Percentiles rank a stretch among this genome's conserved stretches.
Evolutionary conservation across 2,888 invertebrate genomes (phyloP).

Genomic region (Synergus gifuensis): DNA sequence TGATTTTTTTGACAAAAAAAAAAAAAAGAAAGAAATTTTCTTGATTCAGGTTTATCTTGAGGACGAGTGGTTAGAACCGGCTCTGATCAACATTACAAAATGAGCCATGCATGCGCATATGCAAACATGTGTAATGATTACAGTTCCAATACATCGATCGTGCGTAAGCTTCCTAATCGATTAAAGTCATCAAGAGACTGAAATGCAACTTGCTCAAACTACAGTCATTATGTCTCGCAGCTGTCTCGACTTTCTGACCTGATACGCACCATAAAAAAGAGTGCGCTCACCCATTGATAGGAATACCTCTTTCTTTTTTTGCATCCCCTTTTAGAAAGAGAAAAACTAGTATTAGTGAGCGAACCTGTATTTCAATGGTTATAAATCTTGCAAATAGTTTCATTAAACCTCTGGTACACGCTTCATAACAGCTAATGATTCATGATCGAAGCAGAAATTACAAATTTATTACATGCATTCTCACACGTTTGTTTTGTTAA

Average conservation of each 20-base stretch:
- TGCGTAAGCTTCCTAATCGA: slow-evolving; percentile 37
- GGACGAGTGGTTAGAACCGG: background rate
- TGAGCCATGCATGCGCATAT: slow-evolving; percentile 8
- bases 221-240: slow-evolving; percentile 38
- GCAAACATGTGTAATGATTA: slow-evolving; percentile 36
- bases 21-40: background rate
- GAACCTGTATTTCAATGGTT: slow-evolving; percentile 20
- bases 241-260: slow-evolving; percentile 37
- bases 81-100: slow-evolving; percentile 26
- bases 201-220: slow-evolving; percentile 29
- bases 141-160: slow-evolving; percentile 30
- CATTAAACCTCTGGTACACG: slow-evolving; percentile 35
- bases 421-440: slow-evolving; percentile 32
- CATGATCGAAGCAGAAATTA: slow-evolving; percentile 19
- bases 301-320: background rate
- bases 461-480: background rate
- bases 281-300: slow-evolving; percentile 15
- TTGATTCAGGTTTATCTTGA: background rate
- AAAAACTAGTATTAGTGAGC: slow-evolving; percentile 27
- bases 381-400: slow-evolving; percentile 37
- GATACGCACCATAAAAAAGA: slow-evolving; percentile 24
- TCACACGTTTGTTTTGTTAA: slow-evolving; percentile 23
- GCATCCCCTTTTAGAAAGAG: background rate
- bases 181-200: slow-evolving; percentile 31
- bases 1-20: background rate